Evolutionary conservation across 1,140 invertebrate species (phyloP), one percentile per base, ranked within the genome.

Genomic region (Aphelenchoides fujianensis): DNA sequence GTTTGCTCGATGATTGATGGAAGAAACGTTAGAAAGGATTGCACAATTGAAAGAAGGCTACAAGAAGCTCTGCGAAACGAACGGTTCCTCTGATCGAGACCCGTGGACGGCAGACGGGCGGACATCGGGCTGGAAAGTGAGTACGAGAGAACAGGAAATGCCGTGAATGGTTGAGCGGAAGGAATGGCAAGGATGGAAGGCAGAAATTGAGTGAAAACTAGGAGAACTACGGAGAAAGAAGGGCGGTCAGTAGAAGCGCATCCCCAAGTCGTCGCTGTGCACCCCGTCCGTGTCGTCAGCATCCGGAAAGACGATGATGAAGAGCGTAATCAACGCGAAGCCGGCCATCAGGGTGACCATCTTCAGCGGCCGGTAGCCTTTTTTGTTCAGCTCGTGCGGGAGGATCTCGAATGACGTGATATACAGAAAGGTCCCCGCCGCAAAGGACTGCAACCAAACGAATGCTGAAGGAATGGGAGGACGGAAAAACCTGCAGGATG

Each of bases 351-450:
- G 78, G 71, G 81, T 85, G 0, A 88, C 32, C 16, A 88, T 72
- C 78, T 89, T 89, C 5, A 85, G 76, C 32, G 87, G 77, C 62
- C 88, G 81, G 70, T 85, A 76, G 23, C 84, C 81, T 36, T 57
- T 71, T 62, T 79, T 69, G 62, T 78, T 78, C 9, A 87, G 79
- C 67, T 87, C 87, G 71, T 86, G 82, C 7, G 86, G 93, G 28
- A 96, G 85, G 28, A 96, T 91, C 87, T 96, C 94, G 83, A 92
- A 92, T 35, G 94, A 91, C 0, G 92, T 93, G 48, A 95, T 91
- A 85, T 95, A 96, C 0, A 96, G 86, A 54, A 96, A 89, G 1
- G 92, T 95, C 52, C 94, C 94, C 52, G 91, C 92, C n/a, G 93
- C 92, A 35, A 95, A 77, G 19, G 88, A 88, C 78, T 89, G 88